phyloP scores from a whole-genome alignment of 2,888 invertebrate species.

The Luperina testacea region DNA sequence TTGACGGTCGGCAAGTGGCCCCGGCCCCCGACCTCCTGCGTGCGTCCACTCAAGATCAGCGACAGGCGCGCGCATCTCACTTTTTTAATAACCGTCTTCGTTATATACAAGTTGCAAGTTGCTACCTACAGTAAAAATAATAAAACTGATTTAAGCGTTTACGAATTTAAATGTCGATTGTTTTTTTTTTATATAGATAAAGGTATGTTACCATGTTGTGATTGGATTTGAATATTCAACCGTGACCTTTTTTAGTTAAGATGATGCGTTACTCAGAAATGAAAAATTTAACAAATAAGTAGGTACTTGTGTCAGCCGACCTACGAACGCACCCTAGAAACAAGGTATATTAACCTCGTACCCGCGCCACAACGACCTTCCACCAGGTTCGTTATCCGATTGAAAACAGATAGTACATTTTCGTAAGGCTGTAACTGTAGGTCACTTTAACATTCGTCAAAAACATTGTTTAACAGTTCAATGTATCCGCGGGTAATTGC shows the following conservation, averaged over 20 bases:
- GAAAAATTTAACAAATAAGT: conserved; percentile 27
- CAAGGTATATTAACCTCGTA: conserved; percentile 83
- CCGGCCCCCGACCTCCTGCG: conserved; percentile 31
- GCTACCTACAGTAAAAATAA: conserved; percentile 5
- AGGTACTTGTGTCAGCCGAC: conserved; percentile 64
- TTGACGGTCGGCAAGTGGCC: conserved; percentile 60
- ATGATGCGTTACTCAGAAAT: conserved; percentile 18
- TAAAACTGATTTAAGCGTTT: neutral
- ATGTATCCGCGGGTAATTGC: conserved; percentile 34
- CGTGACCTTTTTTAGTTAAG: conserved; percentile 16
- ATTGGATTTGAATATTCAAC: conserved; percentile 10
- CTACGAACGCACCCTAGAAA: conserved; percentile 79
- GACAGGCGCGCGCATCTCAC: conserved; percentile 53
- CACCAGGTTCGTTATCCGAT: conserved; percentile 78
- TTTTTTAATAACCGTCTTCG: conserved; percentile 20
- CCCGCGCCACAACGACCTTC: conserved; percentile 78
- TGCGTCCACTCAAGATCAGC: conserved; percentile 61
- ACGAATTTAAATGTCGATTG: conserved; percentile 7
- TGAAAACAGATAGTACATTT: conserved; percentile 75
- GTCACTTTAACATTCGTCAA: conserved; percentile 62
- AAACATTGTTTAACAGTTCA: conserved; percentile 45
- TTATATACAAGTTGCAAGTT: conserved; percentile 1
- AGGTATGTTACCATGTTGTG: neutral
- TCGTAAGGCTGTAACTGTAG: conserved; percentile 63
- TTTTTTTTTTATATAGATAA: neutral